Conservation (phyloP, 2,113 vertebrate genomes). For the Vidua chalybeata region DNA sequence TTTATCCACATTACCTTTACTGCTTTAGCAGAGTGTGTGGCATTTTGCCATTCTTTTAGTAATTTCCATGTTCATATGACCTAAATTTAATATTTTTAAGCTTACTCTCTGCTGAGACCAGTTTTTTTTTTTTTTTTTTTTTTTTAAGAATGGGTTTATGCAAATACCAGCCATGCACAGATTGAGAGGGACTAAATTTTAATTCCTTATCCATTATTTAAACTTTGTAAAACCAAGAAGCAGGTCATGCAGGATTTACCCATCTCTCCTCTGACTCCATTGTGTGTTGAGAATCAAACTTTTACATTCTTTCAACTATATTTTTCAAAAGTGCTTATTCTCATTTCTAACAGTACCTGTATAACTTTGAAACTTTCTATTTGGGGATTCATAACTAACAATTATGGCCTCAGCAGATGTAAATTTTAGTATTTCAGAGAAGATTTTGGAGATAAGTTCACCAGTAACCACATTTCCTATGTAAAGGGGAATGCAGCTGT, state of each 20-base stretch:
- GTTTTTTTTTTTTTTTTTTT: fast-evolving
- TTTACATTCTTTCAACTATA: not conserved
- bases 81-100: not conserved
- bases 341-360: not conserved
- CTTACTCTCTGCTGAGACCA: not conserved
- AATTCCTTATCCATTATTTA: not conserved
- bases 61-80: not conserved
- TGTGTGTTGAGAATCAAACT: not conserved
- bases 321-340: not conserved
- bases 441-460: not conserved
- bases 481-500: not conserved
- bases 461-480: not conserved
- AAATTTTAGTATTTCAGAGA: not conserved
- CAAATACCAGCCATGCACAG: not conserved
- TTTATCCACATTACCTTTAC: not conserved
- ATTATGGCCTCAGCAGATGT: not conserved
- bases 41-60: not conserved
- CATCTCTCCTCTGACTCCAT: fast-evolving
- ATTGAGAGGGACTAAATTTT: not conserved
- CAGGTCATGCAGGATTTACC: not conserved
- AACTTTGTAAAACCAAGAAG: not conserved
- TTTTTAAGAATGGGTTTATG: not conserved
- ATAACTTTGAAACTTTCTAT: not conserved
- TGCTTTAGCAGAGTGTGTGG: not conserved
- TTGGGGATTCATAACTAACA: not conserved